phyloP scores from a whole-genome alignment of 1,140 invertebrate species.

The Diachasma alloeum region DNA sequence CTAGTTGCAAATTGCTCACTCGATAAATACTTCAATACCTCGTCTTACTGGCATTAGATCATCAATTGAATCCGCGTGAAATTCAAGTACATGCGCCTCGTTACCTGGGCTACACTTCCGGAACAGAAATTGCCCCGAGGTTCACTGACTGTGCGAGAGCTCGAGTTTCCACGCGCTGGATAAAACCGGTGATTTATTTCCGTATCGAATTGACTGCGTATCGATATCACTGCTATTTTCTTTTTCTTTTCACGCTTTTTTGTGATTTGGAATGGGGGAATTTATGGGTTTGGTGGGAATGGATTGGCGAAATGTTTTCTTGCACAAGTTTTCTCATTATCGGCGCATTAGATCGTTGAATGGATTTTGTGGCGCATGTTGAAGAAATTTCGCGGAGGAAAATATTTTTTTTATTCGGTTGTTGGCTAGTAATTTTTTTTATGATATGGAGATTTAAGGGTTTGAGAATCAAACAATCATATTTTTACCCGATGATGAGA shows the following conservation, averaged over 20 bases:
- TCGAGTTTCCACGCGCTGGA: background rate
- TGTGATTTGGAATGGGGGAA: background rate
- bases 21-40: background rate
- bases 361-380: too few species aligned
- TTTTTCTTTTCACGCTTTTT: background rate
- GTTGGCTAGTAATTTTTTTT: too few species aligned
- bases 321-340: too few species aligned
- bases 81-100: background rate
- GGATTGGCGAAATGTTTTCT: background rate
- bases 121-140: background rate
- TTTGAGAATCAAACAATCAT: too few species aligned
- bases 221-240: background rate
- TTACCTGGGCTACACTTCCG: background rate
- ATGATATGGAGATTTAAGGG: too few species aligned
- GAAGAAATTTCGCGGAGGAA: too few species aligned
- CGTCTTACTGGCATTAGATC: background rate
- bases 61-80: background rate
- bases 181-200: conserved; percentile 16
- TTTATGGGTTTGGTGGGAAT: background rate
- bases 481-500: background rate
- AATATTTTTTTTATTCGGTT: too few species aligned
- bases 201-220: conserved; percentile 10
- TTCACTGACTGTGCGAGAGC: background rate
- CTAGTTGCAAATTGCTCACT: background rate
- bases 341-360: too few species aligned